These are phyloP conservation scores for Cyanoderma ruficeps DNA, from an alignment of 2,113 vertebrate genomes.

Conservation along the genomic window DNA sequence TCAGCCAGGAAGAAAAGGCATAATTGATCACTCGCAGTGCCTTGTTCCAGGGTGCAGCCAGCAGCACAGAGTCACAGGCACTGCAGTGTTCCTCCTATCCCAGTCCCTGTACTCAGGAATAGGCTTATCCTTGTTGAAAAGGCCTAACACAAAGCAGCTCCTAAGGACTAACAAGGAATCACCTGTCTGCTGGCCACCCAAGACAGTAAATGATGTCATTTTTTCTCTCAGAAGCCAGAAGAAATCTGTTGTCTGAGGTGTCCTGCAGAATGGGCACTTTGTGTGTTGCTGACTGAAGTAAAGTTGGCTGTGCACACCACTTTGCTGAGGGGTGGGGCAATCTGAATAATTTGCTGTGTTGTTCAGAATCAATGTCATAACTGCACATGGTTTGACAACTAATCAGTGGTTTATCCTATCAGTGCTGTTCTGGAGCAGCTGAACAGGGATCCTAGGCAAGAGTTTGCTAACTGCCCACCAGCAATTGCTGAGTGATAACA, in stretches of 20 bases:
- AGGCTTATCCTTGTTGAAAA: background rate
- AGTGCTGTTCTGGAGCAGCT: background rate
- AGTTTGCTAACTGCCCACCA: slow-evolving; percentile 64
- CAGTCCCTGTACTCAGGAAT: background rate
- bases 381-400: background rate
- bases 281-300: background rate
- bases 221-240: background rate
- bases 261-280: background rate
- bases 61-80: background rate
- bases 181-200: background rate
- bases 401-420: background rate
- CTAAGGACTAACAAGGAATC: background rate
- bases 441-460: background rate
- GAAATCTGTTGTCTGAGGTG: background rate
- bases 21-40: accelerated
- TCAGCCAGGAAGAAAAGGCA: background rate
- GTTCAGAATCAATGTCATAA: background rate
- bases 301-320: background rate
- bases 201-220: background rate
- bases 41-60: accelerated
- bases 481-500: slow-evolving; percentile 62
- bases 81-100: background rate
- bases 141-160: background rate
- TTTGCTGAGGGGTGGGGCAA: background rate
- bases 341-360: background rate